phyloP scores from a whole-genome alignment of 1,140 invertebrate genomes.

The Lethrus apterus region DNA sequence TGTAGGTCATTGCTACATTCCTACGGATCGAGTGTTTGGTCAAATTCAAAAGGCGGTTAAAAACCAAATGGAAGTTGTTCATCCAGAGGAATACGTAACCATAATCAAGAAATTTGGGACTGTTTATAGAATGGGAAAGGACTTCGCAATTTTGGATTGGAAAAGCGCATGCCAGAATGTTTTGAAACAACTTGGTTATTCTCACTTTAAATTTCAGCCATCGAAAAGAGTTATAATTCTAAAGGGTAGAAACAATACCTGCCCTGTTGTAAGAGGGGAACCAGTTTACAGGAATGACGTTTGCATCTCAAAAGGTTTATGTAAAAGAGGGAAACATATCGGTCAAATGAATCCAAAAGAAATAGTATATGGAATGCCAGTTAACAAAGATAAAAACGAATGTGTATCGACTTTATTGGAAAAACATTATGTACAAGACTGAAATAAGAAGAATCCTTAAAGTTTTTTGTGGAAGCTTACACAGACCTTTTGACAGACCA shows the following conservation, averaged over 20 bases:
- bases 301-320: too few relatives aligned
- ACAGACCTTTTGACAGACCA: too few relatives aligned
- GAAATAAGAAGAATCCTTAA: too few relatives aligned
- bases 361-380: too few relatives aligned
- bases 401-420: too few relatives aligned
- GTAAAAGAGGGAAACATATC: too few relatives aligned
- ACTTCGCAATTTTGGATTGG: neutral
- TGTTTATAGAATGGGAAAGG: slow-evolving; percentile 1
- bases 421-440: too few relatives aligned
- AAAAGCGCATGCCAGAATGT: neutral
- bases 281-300: slow-evolving; percentile 1
- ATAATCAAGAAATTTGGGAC: neutral
- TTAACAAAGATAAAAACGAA: too few relatives aligned
- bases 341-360: too few relatives aligned
- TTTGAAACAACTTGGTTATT: neutral
- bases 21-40: slow-evolving; percentile 32
- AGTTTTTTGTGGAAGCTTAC: too few relatives aligned
- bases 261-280: slow-evolving; percentile 6
- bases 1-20: slow-evolving; percentile 33
- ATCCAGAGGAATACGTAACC: slow-evolving; percentile 13
- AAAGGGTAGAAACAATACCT: slow-evolving; percentile 3
- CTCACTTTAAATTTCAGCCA: slow-evolving; percentile 6
- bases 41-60: slow-evolving; percentile 26
- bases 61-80: slow-evolving; percentile 24
- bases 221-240: slow-evolving; percentile 4